Evolutionary conservation across 2,797 vertebrate species (phyloP), one percentile per base, ranked within the genome.

Genomic region (Sus cebifrons): DNA sequence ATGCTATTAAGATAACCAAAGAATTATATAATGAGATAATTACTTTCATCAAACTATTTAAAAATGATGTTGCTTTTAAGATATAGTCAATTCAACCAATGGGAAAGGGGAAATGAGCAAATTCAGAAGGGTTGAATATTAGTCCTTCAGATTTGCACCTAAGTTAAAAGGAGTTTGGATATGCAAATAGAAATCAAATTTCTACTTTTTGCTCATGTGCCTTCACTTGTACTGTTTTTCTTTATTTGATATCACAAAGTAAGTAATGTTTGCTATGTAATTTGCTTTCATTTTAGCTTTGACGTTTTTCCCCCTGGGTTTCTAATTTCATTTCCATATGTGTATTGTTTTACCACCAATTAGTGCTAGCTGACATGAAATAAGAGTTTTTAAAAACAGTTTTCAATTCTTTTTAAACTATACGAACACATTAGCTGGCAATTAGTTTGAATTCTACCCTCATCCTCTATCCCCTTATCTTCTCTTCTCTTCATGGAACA

Each of bases 281-380:
- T 89, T 93, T 94, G 32, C 60, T 96, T 96, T 92, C 25, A 77
- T 78, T 94, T 91, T 91, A 91, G 20, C 68, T 89, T 86, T 90
- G 73, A 91, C 25, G 49, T 92, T 82, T 89, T 36, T 27, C 2
- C 52, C 85, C n/a, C 10, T 36, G 74, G 9, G 23, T 93, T 93
- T 96, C 75, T 89, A 54, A 91, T 91, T 95, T 96, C 15, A 79
- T 91, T 95, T 94, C 65, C 67, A 78, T 73, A 68, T 93, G 60
- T 65, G 29, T 40, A 54, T 92, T 97, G 17, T 65, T 92, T 91
- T 96, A 86, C 29, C 64, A 81, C 29, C 65, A 93, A 91, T 95
- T 91, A 95, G 27, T 77, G 52, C 4, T 36, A 86, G 21, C 86
- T 93, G 75, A 84, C 79, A 86, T 78, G 65, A 94, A 94, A 82